phyloP scores from a whole-genome alignment of 2,888 invertebrate genomes.

The Branchipolynoe longqiensis region DNA sequence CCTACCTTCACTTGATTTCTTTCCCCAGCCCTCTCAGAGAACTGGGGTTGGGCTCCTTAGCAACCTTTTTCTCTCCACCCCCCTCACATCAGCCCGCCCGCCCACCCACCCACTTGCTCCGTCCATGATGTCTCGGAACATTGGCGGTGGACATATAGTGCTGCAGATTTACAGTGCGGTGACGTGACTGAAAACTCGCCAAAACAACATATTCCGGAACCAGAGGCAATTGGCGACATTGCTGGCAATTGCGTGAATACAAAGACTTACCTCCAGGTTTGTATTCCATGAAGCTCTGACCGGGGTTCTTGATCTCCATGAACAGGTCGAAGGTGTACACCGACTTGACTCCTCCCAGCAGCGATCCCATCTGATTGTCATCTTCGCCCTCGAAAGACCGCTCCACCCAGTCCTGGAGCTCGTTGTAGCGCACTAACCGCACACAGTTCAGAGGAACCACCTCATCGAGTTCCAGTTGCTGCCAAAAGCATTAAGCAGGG shows the following conservation, averaged over 20 bases:
- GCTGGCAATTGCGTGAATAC: not conserved
- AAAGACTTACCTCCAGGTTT: slow-evolving; percentile 84
- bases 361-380: slow-evolving; percentile 82
- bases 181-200: too few species aligned
- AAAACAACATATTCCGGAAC: too few species aligned
- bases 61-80: too few species aligned
- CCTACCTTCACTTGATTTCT: too few species aligned
- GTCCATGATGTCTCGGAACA: too few species aligned
- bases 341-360: slow-evolving; percentile 83
- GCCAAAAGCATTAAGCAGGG: slow-evolving; percentile 60
- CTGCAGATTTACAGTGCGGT: too few species aligned
- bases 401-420: slow-evolving; percentile 86
- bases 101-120: too few species aligned
- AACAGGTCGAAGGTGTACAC: slow-evolving; percentile 85
- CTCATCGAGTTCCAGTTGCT: slow-evolving; percentile 85
- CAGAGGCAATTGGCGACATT: too few species aligned
- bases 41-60: too few species aligned
- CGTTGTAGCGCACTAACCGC: slow-evolving; percentile 88
- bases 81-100: too few species aligned
- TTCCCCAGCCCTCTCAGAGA: too few species aligned
- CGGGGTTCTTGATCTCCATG: slow-evolving; percentile 86
- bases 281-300: slow-evolving; percentile 86
- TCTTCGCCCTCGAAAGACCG: slow-evolving; percentile 86
- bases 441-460: slow-evolving; percentile 86
- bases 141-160: too few species aligned